phyloP scores from a whole-genome alignment of 2,888 invertebrate genomes.

The Dinocampus coccinellae region DNA sequence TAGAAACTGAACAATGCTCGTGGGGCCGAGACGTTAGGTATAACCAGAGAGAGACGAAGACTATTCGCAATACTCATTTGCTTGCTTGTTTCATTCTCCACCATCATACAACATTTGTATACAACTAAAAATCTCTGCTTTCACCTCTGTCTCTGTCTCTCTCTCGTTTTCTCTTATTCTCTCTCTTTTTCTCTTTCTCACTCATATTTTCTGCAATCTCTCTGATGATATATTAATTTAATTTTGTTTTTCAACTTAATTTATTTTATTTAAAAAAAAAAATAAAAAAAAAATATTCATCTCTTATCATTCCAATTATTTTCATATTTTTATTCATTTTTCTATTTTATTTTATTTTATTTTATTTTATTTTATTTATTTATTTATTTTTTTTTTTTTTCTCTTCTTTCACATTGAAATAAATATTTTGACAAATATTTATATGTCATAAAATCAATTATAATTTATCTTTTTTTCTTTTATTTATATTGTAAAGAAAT shows the following conservation, averaged over 20 bases:
- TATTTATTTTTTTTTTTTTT: not conserved
- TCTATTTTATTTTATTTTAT: no score
- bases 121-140: conserved; percentile 1
- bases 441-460: no score
- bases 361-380: no score
- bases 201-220: not conserved
- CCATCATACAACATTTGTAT: not conserved
- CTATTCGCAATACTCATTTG: not conserved
- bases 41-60: not conserved
- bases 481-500: no score
- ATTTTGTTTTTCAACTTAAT: not conserved
- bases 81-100: not conserved
- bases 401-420: not conserved
- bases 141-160: conserved; percentile 19
- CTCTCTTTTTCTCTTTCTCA: conserved; percentile 21
- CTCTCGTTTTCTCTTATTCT: conserved; percentile 17
- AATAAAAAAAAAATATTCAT: no score
- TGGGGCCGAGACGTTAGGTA: conserved; percentile 44
- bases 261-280: not conserved
- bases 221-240: not conserved
- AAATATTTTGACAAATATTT: no score
- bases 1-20: conserved; percentile 66
- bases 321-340: no score
- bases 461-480: no score
- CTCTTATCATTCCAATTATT: no score